Percentiles rank a stretch among this genome's conserved stretches.
Evolutionary conservation across 2,888 invertebrate species (phyloP).

Genomic region (Scaptodrosophila latifasciaeformis): DNA sequence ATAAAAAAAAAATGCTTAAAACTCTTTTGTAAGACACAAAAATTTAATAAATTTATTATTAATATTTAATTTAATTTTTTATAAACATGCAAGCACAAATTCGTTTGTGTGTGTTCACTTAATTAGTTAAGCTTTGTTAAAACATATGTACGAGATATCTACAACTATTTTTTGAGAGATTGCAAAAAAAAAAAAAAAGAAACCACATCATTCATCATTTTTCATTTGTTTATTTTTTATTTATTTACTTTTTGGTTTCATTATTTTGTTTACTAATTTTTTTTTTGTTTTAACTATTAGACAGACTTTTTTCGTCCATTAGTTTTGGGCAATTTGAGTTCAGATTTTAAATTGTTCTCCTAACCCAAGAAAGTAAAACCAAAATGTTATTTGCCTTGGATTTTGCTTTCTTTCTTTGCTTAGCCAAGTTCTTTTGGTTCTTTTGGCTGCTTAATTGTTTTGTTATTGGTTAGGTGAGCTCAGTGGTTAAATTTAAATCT

Average conservation of each 20-base stretch:
- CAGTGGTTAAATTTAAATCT: constrained; percentile 60
- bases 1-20: too few relatives aligned
- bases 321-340: too few relatives aligned
- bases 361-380: neutral
- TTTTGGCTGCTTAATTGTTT: too few relatives aligned
- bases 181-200: too few relatives aligned
- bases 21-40: constrained; percentile 50
- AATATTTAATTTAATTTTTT: constrained; percentile 19
- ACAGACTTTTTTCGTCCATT: too few relatives aligned
- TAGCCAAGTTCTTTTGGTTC: constrained; percentile 5
- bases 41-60: constrained; percentile 52
- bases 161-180: constrained; percentile 43
- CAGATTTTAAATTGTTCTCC: too few relatives aligned
- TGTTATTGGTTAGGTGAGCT: constrained; percentile 44
- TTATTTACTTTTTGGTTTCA: constrained; percentile 23
- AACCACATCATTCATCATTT: constrained; percentile 65
- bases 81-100: neutral
- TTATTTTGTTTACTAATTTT: constrained; percentile 41
- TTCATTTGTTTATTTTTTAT: constrained; percentile 10
- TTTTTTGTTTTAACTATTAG: too few relatives aligned
- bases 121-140: constrained; percentile 67
- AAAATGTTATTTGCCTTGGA: too few relatives aligned
- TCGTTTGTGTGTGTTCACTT: constrained; percentile 27
- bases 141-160: constrained; percentile 48
- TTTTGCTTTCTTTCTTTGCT: neutral